Percentiles rank a stretch among this genome's conserved stretches.
Evolutionary conservation across 2,113 vertebrate species (phyloP).

Genomic region (Lophochroa leadbeateri): DNA sequence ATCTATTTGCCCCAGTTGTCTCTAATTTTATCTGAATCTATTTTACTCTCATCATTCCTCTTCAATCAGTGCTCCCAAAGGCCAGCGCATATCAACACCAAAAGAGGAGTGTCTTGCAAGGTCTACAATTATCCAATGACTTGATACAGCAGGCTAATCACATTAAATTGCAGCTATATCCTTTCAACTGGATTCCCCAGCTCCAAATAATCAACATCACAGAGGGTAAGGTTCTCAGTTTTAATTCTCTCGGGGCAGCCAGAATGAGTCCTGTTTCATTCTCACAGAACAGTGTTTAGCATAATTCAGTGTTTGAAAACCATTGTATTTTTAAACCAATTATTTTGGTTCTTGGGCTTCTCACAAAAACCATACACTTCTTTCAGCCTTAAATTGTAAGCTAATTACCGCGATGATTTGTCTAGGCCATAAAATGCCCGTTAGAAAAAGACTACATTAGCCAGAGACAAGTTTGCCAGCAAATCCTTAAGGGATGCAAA

Average conservation of each 20-base stretch:
- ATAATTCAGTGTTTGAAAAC: not conserved
- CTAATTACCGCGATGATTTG: not conserved
- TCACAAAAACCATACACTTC: not conserved
- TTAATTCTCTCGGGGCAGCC: not conserved
- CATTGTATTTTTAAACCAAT: not conserved
- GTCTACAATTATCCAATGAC: conserved; percentile 43
- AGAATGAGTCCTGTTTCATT: not conserved
- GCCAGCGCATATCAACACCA: not conserved
- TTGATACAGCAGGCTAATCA: conserved; percentile 19
- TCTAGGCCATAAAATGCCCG: not conserved
- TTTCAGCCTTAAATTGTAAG: not conserved
- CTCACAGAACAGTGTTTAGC: not conserved
- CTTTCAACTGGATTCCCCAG: conserved; percentile 47
- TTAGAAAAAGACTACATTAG: not conserved
- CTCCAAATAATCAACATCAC: conserved; percentile 38
- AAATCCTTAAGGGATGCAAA: not conserved
- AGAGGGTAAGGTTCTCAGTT: not conserved
- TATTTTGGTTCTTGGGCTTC: not conserved
- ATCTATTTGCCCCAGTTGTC: conserved; percentile 26
- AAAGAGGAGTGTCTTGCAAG: conserved; percentile 15
- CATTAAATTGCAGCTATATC: conserved; percentile 48
- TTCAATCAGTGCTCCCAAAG: conserved; percentile 44
- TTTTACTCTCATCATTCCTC: conserved; percentile 29
- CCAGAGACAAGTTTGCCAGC: not conserved
- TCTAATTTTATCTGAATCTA: conserved; percentile 51